These are phyloP conservation scores for Callosobruchus maculatus DNA, from an alignment of 2,888 invertebrate genomes.

Conservation along the genomic window DNA sequence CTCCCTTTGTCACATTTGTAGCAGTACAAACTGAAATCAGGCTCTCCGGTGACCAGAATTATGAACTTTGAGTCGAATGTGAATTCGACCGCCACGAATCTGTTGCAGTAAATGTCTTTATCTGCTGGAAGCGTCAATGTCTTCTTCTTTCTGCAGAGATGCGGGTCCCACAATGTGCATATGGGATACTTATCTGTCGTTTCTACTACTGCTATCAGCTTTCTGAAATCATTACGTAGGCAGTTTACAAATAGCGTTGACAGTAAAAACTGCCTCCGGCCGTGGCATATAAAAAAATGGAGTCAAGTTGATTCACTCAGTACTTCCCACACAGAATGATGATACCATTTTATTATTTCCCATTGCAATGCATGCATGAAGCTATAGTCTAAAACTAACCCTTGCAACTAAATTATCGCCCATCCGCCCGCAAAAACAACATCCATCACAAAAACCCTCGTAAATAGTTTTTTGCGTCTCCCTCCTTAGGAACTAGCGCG, in stretches of 20 bases:
- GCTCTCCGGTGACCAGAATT: slow-evolving; percentile 75
- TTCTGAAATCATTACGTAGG: slow-evolving; percentile 48
- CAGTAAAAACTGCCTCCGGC: too few species aligned
- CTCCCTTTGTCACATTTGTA: slow-evolving; percentile 82
- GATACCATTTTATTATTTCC: too few species aligned
- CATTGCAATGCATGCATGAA: too few species aligned
- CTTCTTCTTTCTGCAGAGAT: slow-evolving; percentile 66
- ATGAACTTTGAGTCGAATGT: slow-evolving; percentile 79
- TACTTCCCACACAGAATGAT: too few species aligned
- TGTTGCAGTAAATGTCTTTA: slow-evolving; percentile 53
- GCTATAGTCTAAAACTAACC: too few species aligned
- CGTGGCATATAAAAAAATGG: too few species aligned
- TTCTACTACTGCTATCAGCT: slow-evolving; percentile 63
- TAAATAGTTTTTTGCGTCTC: too few species aligned
- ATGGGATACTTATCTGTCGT: slow-evolving; percentile 50
- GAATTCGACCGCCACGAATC: slow-evolving; percentile 69
- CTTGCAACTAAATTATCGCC: too few species aligned
- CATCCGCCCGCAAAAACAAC: too few species aligned
- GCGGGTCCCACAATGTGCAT: slow-evolving; percentile 69
- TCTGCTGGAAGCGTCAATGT: slow-evolving; percentile 54
- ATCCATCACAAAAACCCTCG: too few species aligned
- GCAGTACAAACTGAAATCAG: slow-evolving; percentile 77
- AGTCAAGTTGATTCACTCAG: too few species aligned
- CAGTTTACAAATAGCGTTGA: not conserved
- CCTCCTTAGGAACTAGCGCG: too few species aligned